These are phyloP conservation scores for Drosophila pseudotakahashii DNA, from an alignment of 2,888 invertebrate species.

Conservation along the genomic window DNA sequence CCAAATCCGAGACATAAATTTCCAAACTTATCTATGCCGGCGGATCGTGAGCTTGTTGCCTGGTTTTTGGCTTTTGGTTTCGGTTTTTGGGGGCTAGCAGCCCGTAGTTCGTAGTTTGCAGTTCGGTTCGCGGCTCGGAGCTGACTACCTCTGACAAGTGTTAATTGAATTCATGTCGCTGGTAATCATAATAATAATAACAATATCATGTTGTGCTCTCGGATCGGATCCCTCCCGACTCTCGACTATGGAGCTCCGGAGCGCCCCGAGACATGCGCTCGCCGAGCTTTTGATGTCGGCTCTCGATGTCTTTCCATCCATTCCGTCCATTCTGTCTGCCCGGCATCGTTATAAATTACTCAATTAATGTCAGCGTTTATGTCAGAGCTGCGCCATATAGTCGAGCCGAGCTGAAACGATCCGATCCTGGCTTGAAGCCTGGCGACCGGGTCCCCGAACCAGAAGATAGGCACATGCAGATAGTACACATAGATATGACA, in stretches of 20 bases:
- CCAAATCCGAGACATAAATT: conserved; percentile 66
- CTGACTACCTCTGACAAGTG: conserved; percentile 82
- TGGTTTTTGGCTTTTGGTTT: conserved; percentile 23
- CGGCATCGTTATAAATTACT: conserved; percentile 83
- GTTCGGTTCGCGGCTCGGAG: conserved; percentile 33
- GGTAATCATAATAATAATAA: conserved; percentile 83
- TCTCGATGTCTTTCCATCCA: conserved; percentile 57
- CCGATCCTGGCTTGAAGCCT: conserved; percentile 18
- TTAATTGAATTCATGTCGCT: conserved; percentile 84
- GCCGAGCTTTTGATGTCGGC: conserved; percentile 73
- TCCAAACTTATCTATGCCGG: conserved; percentile 63
- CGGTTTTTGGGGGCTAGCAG: conserved; percentile 27
- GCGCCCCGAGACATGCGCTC: conserved; percentile 71
- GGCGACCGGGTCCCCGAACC: conserved; percentile 11
- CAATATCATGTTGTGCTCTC: conserved; percentile 76
- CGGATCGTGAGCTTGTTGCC: conserved; percentile 66
- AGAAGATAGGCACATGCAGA: conserved; percentile 75
- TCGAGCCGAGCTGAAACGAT: conserved; percentile 40
- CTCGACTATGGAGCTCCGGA: conserved; percentile 38
- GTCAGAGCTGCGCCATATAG: conserved; percentile 66
- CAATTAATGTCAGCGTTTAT: conserved; percentile 83
- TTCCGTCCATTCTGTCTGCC: conserved; percentile 39
- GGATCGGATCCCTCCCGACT: conserved; percentile 24
- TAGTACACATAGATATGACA: conserved; percentile 76
- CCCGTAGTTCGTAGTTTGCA: conserved; percentile 21